These are phyloP conservation scores for Neria commutata DNA, from an alignment of 2,888 invertebrate genomes.

Conservation along the genomic window DNA sequence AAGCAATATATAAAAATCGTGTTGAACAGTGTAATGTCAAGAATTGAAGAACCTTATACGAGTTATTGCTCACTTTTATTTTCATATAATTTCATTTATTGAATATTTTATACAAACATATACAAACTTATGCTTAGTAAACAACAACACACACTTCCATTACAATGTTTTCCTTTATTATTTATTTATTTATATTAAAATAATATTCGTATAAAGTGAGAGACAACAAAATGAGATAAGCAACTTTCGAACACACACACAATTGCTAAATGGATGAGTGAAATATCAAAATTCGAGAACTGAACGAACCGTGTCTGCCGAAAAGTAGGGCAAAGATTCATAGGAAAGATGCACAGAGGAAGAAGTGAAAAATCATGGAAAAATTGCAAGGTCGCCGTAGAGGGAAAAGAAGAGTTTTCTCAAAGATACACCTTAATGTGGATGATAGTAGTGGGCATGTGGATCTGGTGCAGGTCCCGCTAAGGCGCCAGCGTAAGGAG, in stretches of 20 bases:
- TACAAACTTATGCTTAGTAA: conserved; percentile 37
- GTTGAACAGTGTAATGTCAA: no score
- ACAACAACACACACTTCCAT: conserved; percentile 48
- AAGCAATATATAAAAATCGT: no score
- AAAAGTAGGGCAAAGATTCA: conserved; percentile 47
- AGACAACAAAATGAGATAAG: conserved; percentile 1
- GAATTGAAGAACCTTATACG: background rate
- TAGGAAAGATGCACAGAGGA: no score
- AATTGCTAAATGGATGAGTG: background rate
- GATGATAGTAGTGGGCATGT: conserved; percentile 44
- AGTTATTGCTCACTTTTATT: background rate
- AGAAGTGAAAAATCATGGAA: conserved; percentile 10
- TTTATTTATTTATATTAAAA: conserved; percentile 3
- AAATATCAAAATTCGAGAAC: no score
- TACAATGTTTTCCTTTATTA: conserved; percentile 21
- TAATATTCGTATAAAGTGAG: background rate
- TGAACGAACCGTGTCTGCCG: conserved; percentile 25
- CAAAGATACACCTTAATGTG: conserved; percentile 34
- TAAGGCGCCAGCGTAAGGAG: conserved; percentile 32
- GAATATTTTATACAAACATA: conserved; percentile 24
- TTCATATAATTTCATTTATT: background rate
- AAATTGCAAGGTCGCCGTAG: conserved; percentile 31
- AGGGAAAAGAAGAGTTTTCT: conserved; percentile 25
- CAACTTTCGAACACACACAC: background rate
- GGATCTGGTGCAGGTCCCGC: conserved; percentile 33